phyloP scores from a whole-genome alignment of 2,888 invertebrate species.

The Tenodera sinensis region DNA sequence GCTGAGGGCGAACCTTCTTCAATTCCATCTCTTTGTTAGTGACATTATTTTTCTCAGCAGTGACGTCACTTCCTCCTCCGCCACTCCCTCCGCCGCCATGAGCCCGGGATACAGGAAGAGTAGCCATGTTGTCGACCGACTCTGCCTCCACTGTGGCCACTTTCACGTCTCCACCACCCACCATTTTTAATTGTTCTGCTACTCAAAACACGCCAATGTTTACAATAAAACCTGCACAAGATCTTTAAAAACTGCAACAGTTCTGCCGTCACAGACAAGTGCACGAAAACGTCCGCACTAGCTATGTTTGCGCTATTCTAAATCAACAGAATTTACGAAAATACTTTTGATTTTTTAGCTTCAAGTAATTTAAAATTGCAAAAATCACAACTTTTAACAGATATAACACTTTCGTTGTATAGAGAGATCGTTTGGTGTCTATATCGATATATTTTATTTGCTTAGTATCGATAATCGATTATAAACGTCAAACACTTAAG shows the following conservation, averaged over 20 bases:
- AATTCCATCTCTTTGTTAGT: slow-evolving; percentile 85
- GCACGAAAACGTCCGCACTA: background rate
- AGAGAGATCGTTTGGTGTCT: background rate
- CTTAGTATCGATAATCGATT: background rate
- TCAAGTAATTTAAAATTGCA: background rate
- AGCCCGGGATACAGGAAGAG: slow-evolving; percentile 77
- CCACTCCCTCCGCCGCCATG: slow-evolving; percentile 39
- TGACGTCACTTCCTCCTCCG: slow-evolving; percentile 44
- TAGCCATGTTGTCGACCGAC: slow-evolving; percentile 78
- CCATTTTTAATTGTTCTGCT: slow-evolving; percentile 30
- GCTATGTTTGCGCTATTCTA: background rate
- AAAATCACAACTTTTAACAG: background rate
- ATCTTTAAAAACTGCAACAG: background rate
- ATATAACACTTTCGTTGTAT: background rate
- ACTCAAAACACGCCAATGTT: background rate
- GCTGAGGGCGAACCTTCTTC: slow-evolving; percentile 79
- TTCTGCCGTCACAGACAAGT: background rate
- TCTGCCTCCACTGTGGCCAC: slow-evolving; percentile 86
- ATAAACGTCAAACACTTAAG: background rate
- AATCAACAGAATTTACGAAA: background rate
- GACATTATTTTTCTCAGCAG: slow-evolving; percentile 76
- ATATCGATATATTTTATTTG: background rate
- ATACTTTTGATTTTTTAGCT: background rate
- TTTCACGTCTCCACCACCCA: slow-evolving; percentile 64
- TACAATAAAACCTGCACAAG: background rate